phyloP scores from a whole-genome alignment of 2,888 invertebrate genomes.

The Diachrysia chrysitis region DNA sequence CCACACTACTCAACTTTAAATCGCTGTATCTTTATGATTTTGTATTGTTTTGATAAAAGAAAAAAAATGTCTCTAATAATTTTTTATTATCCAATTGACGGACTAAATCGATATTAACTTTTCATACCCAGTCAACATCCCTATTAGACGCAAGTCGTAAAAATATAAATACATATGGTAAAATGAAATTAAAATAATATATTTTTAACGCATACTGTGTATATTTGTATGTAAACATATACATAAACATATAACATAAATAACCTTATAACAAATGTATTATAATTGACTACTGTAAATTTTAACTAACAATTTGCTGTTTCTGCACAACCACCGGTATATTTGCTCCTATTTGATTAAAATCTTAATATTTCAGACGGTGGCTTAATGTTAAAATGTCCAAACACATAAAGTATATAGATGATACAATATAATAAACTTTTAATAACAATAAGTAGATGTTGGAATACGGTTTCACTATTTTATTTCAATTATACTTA shows the following conservation, averaged over 20 bases:
- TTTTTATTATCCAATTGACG: too few species aligned
- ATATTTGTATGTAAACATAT: neutral
- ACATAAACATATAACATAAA: neutral
- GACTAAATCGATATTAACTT: too few species aligned
- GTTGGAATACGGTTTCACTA: neutral
- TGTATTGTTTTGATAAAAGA: too few species aligned
- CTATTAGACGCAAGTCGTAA: conserved; percentile 12
- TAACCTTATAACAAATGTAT: neutral
- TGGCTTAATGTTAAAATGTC: neutral
- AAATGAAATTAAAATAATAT: conserved; percentile 28
- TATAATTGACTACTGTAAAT: conserved; percentile 3
- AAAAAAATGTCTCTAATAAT: too few species aligned
- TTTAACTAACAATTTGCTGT: neutral
- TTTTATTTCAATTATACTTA: neutral
- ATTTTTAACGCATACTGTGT: conserved; percentile 11
- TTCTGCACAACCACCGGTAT: neutral
- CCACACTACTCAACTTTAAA: too few species aligned
- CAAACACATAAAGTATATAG: neutral
- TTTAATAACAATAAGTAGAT: neutral
- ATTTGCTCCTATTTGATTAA: neutral
- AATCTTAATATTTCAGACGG: neutral
- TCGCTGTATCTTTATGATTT: too few species aligned
- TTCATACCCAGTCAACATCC: too few species aligned
- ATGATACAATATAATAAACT: neutral
- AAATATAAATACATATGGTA: neutral